Evolutionary conservation across 2,797 vertebrate species (phyloP).

Genomic region (Peromyscus melanophrys): DNA sequence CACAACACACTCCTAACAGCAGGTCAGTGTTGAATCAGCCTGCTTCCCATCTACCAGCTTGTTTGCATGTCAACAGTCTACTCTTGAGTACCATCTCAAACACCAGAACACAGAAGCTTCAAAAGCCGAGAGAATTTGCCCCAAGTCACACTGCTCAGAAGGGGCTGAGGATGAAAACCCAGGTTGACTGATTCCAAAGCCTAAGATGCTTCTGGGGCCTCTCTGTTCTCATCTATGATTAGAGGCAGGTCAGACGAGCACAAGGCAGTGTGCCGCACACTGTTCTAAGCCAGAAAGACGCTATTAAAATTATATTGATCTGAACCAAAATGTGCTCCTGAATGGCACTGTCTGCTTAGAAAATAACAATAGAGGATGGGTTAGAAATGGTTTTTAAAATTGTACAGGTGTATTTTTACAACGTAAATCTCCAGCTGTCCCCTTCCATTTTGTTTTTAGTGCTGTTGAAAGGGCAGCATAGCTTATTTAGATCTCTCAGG

Average conservation of each 20-base stretch:
- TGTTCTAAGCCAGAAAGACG: neutral
- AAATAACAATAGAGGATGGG: neutral
- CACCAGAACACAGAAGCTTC: neutral
- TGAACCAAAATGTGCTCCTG: constrained; percentile 1
- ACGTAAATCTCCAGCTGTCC: constrained; percentile 27
- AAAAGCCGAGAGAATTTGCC: neutral
- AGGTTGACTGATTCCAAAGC: neutral
- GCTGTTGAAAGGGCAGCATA: neutral
- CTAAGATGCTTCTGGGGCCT: neutral
- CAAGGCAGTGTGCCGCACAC: neutral
- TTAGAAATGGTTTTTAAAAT: constrained; percentile 10
- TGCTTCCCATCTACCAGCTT: neutral
- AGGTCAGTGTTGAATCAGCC: neutral
- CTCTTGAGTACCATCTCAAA: neutral
- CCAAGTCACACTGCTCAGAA: neutral
- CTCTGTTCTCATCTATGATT: neutral
- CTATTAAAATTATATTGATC: neutral
- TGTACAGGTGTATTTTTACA: neutral
- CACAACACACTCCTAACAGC: neutral
- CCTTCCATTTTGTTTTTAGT: constrained; percentile 36
- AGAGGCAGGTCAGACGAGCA: neutral
- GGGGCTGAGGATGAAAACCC: neutral
- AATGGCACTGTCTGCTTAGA: neutral
- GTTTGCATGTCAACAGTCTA: neutral
- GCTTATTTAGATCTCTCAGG: neutral